Evolutionary conservation across 2,888 invertebrate species (phyloP), one percentile per base, ranked within the genome.

Genomic region (Girardia tigrina): DNA sequence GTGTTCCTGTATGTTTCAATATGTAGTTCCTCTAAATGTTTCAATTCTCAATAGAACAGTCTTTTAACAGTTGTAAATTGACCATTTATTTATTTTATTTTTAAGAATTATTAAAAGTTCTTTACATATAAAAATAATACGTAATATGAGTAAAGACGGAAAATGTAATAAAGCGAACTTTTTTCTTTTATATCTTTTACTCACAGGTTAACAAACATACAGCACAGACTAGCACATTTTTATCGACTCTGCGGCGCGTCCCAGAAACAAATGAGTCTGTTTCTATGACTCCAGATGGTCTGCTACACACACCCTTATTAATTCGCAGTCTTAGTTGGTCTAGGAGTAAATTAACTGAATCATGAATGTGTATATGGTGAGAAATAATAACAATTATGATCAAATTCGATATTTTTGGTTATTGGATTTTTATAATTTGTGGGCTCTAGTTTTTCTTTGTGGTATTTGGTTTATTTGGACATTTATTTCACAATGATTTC

Each of bases 261-360:
- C 56, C 56, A 56, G 56, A 56, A 56, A 56, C 56, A 2, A 56
- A n/a, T 56, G 56, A 56, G 23, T 56, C 56, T 8, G 56, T 56
- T 56, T 56, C 56, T 56, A 23, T 56, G 56, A 20, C 56, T 56
- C 56, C 56, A n/a, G 56, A 56, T 56, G 56, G 56, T 56, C 56
- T 56, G 23, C 56, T 56, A n/a, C 56, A 56, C 56, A 23, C 56
- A 56, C 56, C 56, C 23, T 56, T 56, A 56, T 56, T 56, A 56
- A 56, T 56, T n/a, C 56, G 56, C 56, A 56, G 56, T 56, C 8
- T 56, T 12, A 56, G 56, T 56, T 56, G 56, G 56, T 56, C 56
- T 56, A 56, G 56, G n/a, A 56, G 56, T 56, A 56, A 56, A 56
- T 56, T 56, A 23, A 8, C 8, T 56, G 56, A 56, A n/a, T 56